Evolutionary conservation across 2,797 vertebrate genomes (phyloP).

Genomic region (Rhinoraja longicauda): DNA sequence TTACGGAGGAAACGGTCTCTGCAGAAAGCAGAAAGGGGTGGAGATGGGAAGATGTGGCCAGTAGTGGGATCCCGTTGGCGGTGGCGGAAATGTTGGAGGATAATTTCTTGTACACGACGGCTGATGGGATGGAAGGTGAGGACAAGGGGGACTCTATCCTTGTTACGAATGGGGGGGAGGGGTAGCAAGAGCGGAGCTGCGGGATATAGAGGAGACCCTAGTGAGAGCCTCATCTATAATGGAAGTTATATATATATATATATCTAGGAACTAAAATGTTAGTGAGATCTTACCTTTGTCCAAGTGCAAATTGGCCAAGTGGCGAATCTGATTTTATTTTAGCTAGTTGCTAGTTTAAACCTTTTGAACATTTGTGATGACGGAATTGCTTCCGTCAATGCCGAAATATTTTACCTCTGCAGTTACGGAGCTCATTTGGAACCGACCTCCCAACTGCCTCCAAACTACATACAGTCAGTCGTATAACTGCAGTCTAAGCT

Average conservation of each 20-base stretch:
- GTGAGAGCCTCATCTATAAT: no score
- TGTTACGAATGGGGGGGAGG: no score
- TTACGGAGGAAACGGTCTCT: no score
- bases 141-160: no score
- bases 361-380: background rate
- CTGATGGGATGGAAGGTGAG: no score
- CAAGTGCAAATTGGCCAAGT: background rate
- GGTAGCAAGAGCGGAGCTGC: no score
- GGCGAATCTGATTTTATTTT: background rate
- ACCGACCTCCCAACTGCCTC: background rate
- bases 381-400: background rate
- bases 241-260: background rate
- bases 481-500: background rate
- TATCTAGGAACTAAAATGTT: background rate
- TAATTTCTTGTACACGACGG: no score
- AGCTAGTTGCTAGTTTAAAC: background rate
- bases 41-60: no score
- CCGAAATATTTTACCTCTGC: background rate
- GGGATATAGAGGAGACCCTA: no score
- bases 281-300: background rate
- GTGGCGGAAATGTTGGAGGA: no score
- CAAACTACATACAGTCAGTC: background rate
- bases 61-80: no score
- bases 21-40: no score
- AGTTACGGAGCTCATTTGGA: background rate